Evolutionary conservation across 2,113 vertebrate genomes (phyloP), one percentile per base, ranked within the genome.

Genomic region (Nycticebus coucang): DNA sequence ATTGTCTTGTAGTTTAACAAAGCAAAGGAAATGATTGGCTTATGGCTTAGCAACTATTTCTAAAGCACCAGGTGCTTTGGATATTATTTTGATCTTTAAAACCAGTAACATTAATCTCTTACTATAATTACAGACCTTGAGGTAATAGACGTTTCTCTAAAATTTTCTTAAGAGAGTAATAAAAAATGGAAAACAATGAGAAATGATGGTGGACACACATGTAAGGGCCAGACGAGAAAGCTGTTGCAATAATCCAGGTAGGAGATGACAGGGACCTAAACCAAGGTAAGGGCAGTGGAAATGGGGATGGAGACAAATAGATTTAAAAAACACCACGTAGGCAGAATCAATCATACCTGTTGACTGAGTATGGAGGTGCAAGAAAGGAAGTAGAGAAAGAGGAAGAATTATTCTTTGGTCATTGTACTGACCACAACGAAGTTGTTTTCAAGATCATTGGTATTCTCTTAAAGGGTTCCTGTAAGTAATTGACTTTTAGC

Each of bases 101-200:
- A 37, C 50, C 69, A 11, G 37, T 60, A 89, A 57, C 21, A 80
- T 71, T 79, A 85, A 75, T 69, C 45, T 89, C 30, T 59, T 30
- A 64, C 80, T 77, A 30, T 83, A 64, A 80, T 68, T 85, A 89
- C 53, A 24, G 30, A 64, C 18, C 55, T 94, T 79, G 69, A 91
- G 78, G 64, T 68, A 12, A 62, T 50, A 22, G 7, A 53, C 2
- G n/a, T 57, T 89, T 92, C 83, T 94, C 78, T 88, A 80, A 84
- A 89, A 78, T 72, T 62, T 77, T 87, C 45, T 74, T 80, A 89
- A 92, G 57, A 96, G 55, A 95, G 24, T 83, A 91, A 69, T 75
- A 91, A 83, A 60, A 87, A 87, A 33, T 77, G 11, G 28, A n/a
- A 82, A 45, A 33, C 45, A 50, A 79, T 72, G 55, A 53, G 26